A percentile compares a stretch with the other conserved stretches of the same genome.
Conservation (phyloP, 2,797 vertebrate species). For the Hipposideros larvatus region DNA sequence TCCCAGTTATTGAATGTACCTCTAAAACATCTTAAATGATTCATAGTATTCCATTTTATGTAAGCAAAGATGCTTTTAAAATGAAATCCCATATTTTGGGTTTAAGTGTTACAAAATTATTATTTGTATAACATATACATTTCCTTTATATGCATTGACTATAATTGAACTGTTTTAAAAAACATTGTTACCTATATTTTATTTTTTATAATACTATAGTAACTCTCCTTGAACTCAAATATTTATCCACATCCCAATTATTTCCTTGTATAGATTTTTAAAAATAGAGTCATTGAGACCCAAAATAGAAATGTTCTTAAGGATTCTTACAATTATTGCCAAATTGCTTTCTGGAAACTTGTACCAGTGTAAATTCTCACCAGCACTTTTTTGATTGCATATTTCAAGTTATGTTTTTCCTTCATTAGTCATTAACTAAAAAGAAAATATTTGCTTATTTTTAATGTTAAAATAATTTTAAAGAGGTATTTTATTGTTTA, state of each 20-base stretch:
- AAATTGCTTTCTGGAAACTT: background rate
- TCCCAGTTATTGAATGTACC: background rate
- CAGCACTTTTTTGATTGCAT: background rate
- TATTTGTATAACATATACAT: background rate
- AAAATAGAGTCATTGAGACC: background rate
- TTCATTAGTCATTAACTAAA: background rate
- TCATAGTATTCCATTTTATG: background rate
- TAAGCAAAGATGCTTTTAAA: background rate
- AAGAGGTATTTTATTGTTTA: background rate
- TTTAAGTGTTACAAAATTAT: background rate
- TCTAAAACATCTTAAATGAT: background rate
- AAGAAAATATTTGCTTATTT: background rate
- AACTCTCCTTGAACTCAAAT: background rate
- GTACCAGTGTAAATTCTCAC: background rate
- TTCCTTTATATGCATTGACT: background rate
- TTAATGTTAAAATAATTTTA: slow-evolving; percentile 9
- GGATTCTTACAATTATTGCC: background rate
- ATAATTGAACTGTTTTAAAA: background rate
- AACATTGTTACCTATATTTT: background rate
- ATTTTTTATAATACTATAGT: background rate
- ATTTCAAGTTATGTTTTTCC: background rate
- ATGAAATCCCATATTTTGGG: background rate
- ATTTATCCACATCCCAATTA: background rate
- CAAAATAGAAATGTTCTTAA: background rate
- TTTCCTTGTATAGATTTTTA: background rate